Base-by-base conservation (phyloP, 2,888 invertebrate genomes). In the Dasypolia templi region DNA sequence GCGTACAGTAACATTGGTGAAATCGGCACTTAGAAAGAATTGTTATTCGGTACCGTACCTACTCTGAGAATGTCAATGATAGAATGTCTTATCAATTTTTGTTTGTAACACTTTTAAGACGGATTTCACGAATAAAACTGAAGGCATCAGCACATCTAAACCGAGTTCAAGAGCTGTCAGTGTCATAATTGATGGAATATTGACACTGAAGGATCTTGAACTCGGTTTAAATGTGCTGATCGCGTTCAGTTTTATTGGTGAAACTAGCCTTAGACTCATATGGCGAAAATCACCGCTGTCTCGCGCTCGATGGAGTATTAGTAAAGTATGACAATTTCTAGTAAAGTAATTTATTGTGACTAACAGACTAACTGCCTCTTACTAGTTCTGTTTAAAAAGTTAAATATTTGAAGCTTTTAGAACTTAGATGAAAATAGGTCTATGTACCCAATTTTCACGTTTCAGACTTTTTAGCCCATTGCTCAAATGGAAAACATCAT, bases 311-410 rank as follows among this genome's bases (percentile, higher is more conserved):
- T 46, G 17, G 6, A 64, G 49, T 12, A 29, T 49, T 53, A n/a
- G n/a, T 39, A 32, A 63, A 61, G 58, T 86, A 59, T 55, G 32
- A 51, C 55, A 76, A 77, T 84, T 87, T 86, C 84, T 86, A 82
- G 81, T 86, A 81, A 73, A 67, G 55, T 77, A 66, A 51, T 62
- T 67, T 72, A 58, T 64, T 79, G 72, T 81, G 70, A 84, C 81
- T 86, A 87, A 87, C 84, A 72, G 61, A 78, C 74, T 82, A 79
- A 87, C 49, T 61, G 51, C 56, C 62, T 53, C 22, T 46, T 55
- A 44, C 12, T 59, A 75, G 81, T 72, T 81, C 65, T 68, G 56
- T 74, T 66, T 65, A 12, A 69, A 83, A 73, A 66, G 62, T 72
- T 69, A 66, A 72, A 63, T 64, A 83, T 77, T 55, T 61, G 44